Evolutionary conservation across 2,888 invertebrate genomes (phyloP).

Genomic region (Limnephilus lunatus): DNA sequence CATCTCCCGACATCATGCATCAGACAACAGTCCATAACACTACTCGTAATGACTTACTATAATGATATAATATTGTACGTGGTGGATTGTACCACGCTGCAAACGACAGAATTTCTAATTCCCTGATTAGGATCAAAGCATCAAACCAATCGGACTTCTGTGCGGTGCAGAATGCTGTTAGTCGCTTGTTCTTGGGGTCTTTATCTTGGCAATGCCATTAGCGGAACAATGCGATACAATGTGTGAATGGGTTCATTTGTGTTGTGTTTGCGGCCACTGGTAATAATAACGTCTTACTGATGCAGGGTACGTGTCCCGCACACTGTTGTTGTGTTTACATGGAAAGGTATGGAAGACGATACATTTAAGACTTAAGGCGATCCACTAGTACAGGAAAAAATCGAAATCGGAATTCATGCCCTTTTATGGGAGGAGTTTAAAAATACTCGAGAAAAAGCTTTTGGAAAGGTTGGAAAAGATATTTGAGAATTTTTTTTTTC

Average conservation of each 20-base stretch:
- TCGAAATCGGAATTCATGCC: too few species aligned
- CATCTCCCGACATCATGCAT: background rate
- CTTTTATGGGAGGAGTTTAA: too few species aligned
- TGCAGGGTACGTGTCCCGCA: background rate
- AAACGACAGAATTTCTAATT: slow-evolving; percentile 31
- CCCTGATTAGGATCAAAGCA: slow-evolving; percentile 18
- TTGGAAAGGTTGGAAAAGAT: too few species aligned
- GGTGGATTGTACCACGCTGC: background rate
- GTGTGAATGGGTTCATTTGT: background rate
- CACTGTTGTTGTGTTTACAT: background rate
- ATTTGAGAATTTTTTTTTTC: too few species aligned
- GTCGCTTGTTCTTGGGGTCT: background rate
- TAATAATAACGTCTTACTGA: background rate
- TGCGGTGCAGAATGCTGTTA: background rate
- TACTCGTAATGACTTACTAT: background rate
- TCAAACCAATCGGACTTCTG: background rate
- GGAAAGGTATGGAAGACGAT: background rate
- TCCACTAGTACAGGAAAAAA: too few species aligned
- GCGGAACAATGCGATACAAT: slow-evolving; percentile 2
- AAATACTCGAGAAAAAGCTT: too few species aligned
- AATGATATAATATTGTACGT: background rate
- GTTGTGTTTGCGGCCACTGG: background rate
- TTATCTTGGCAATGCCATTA: slow-evolving; percentile 2
- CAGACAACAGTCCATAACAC: background rate
- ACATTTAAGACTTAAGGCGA: background rate